phyloP scores from a whole-genome alignment of 2,888 invertebrate species.

The Sycophila texana region DNA sequence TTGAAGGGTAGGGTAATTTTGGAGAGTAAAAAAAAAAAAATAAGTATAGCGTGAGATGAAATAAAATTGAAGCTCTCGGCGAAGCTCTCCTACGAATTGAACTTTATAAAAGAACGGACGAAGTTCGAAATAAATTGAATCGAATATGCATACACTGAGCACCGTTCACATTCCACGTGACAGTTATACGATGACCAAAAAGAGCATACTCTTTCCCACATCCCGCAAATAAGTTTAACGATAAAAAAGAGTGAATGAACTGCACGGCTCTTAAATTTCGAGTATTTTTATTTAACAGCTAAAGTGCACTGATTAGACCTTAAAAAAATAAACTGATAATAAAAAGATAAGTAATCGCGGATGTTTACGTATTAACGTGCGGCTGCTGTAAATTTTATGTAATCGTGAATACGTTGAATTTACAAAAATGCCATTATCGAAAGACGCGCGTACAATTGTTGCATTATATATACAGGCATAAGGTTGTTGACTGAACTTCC shows the following conservation, averaged over 20 bases:
- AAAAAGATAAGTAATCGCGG: not conserved
- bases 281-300: not conserved
- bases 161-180: not conserved
- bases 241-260: not conserved
- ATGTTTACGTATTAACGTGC: not conserved
- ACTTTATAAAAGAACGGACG: constrained; percentile 37
- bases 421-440: not conserved
- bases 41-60: no score
- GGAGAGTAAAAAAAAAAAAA: no score
- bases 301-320: not conserved
- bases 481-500: no score
- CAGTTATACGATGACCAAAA: not conserved
- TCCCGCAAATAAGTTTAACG: not conserved
- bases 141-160: not conserved
- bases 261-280: not conserved
- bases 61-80: no score
- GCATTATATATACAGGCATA: no score
- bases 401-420: not conserved
- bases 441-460: not conserved
- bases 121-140: constrained; percentile 45
- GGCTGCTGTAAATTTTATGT: not conserved
- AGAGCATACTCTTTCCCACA: not conserved
- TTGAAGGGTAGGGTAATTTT: no score
- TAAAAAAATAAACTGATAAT: constrained; percentile 8
- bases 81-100: constrained; percentile 31